Base-by-base conservation (phyloP, 2,888 invertebrate species). In the Tetragonula carbonaria region DNA sequence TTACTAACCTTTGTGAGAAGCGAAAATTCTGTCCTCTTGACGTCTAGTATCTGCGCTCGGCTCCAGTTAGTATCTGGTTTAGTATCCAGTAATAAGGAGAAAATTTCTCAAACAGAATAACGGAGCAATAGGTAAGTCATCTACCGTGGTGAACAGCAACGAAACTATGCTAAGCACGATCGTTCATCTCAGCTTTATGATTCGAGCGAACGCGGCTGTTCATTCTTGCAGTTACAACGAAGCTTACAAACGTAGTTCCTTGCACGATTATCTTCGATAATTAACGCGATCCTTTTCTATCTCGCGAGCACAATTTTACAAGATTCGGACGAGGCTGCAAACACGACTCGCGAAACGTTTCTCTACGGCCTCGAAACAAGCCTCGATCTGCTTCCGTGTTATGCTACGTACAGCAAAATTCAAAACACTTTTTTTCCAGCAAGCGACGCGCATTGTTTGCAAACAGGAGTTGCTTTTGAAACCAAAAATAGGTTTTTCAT, bases 161-260 rank as follows among this genome's bases (percentile, higher is more conserved):
- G 85, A 84, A 90, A 87, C 86, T 86, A 86, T 86, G 87, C 88
- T 85, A 87, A 86, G 86, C 84, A 90, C 78, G 82, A 72, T 74
- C 72, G 83, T 89, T 88, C 86, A 83, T 85, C 86, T 82, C 62
- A 59, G 71, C 83, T 90, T 89, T 90, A 91, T 78, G 84, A 83
- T 84, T 84, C 86, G 75, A 81, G 80, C 68, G 80, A 79, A 62
- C 73, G 59, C 65, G 66, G 38, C 59, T 57, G 73, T 70, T 67
- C 55, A 71, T 81, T 80, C 75, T 55, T 86, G 38, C 80, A 85
- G 79, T 86, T 90, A 86, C 75, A 79, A 84, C 66, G 70, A 57
- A 59, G 66, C 33, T 28, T 28, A 28, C 28, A 28, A 28, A 28
- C 74, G 51, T 79, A 71, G 55, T 79, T 78, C 53, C 59, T 57